Conservation (phyloP, 2,113 vertebrate species). For the Bubo bubo region DNA sequence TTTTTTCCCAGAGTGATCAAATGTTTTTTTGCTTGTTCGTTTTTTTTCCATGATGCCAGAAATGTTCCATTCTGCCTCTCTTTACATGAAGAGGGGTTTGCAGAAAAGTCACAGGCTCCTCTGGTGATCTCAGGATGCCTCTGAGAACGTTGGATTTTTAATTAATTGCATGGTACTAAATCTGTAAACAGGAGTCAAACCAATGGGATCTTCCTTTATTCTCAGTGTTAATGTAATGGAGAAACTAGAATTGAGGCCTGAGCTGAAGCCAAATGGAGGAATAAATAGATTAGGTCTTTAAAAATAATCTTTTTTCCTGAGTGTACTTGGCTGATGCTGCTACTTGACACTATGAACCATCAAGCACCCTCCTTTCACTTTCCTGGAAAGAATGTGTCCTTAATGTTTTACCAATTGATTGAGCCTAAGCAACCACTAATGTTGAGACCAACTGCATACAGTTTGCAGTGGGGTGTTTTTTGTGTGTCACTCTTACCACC, state of each 20-base stretch:
- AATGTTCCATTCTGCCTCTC: neutral
- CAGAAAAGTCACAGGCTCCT: neutral
- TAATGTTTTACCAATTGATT: neutral
- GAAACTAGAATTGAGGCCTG: neutral
- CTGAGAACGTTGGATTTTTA: neutral
- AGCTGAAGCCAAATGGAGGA: neutral
- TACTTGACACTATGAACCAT: neutral
- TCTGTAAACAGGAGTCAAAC: neutral
- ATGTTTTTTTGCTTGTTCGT: neutral
- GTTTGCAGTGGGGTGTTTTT: accelerated
- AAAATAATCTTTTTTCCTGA: neutral
- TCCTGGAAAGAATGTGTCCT: neutral
- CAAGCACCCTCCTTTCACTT: neutral
- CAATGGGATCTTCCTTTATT: neutral
- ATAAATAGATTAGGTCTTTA: neutral
- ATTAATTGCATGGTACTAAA: neutral
- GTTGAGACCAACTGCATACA: neutral
- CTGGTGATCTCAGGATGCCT: neutral
- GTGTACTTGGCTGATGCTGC: neutral
- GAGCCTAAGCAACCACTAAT: neutral
- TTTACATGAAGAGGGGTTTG: neutral
- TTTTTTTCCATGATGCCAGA: neutral
- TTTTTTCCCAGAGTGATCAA: neutral
- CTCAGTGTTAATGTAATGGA: neutral
- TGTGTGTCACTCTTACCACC: neutral